Percentiles rank a stretch among this genome's conserved stretches.
Conservation (phyloP, 2,888 invertebrate species). For the Caenorhabditis angaria region DNA sequence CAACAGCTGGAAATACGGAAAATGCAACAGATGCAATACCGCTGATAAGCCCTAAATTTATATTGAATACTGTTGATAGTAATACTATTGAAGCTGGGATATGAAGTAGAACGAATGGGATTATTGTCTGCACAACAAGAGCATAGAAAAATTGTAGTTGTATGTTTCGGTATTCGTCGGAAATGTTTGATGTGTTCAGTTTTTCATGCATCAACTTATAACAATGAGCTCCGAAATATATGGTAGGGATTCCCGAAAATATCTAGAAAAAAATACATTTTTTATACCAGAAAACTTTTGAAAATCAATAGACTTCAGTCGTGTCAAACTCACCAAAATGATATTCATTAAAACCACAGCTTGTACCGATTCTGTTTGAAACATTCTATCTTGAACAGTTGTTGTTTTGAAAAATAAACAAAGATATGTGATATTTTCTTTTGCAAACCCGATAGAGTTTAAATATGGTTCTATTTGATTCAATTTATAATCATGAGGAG, state of each 20-base stretch:
- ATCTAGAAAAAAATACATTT: neutral
- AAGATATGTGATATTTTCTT: constrained; percentile 20
- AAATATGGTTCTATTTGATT: constrained; percentile 15
- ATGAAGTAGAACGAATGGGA: constrained; percentile 12
- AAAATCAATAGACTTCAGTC: no score
- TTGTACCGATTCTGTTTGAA: neutral
- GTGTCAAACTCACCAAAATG: constrained; percentile 1
- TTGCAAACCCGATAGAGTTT: constrained; percentile 12
- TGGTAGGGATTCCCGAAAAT: neutral
- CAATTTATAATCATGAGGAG: constrained; percentile 2
- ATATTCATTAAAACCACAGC: neutral
- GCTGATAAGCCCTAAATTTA: constrained; percentile 5
- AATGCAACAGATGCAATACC: constrained; percentile 12
- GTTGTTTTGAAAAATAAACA: constrained; percentile 7
- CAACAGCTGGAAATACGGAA: constrained; percentile 14
- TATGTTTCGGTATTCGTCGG: constrained; percentile 9
- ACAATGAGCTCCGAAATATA: constrained; percentile 13
- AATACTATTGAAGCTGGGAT: constrained; percentile 9
- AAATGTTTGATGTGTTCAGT: neutral
- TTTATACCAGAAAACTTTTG: neutral
- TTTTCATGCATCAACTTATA: constrained; percentile 2
- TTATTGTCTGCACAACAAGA: constrained; percentile 12
- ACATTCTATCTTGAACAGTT: neutral
- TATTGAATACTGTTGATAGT: neutral
- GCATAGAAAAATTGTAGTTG: constrained; percentile 17